Percentiles rank a stretch among this genome's conserved stretches.
Conservation (phyloP, 2,888 invertebrate species). For the Acronicta psi region DNA sequence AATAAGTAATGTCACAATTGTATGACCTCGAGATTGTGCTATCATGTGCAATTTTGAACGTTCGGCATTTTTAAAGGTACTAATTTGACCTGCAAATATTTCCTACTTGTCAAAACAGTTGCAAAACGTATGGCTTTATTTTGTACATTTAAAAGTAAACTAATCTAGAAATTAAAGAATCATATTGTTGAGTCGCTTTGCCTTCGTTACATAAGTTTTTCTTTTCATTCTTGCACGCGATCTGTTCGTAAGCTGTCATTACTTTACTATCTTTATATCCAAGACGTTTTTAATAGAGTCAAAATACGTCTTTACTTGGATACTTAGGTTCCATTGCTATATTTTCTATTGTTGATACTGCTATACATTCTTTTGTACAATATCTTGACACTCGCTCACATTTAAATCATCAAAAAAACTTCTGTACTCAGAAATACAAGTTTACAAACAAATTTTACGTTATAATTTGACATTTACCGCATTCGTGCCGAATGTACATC, state of each 20-base stretch:
- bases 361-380: too few relatives aligned
- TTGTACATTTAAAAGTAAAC: constrained; percentile 15
- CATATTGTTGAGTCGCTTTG: constrained; percentile 29
- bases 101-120: constrained; percentile 24
- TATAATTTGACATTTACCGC: constrained; percentile 44
- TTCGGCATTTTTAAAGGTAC: constrained; percentile 38
- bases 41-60: constrained; percentile 44
- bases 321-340: not conserved
- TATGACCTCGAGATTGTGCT: constrained; percentile 37
- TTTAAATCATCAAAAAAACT: not conserved
- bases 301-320: not conserved
- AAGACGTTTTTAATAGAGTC: constrained; percentile 7
- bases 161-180: constrained; percentile 35
- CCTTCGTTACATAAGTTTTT: constrained; percentile 28
- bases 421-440: constrained; percentile 13
- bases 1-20: constrained; percentile 47
- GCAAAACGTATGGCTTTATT: constrained; percentile 30
- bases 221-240: constrained; percentile 35
- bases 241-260: constrained; percentile 18
- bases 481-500: constrained; percentile 45
- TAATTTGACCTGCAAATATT: constrained; percentile 38
- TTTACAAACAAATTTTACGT: constrained; percentile 24
- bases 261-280: constrained; percentile 11
- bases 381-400: not conserved
- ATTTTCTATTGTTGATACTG: not conserved